Base-by-base conservation (phyloP, 2,797 vertebrate species). In the Lithobates sylvaticus region DNA sequence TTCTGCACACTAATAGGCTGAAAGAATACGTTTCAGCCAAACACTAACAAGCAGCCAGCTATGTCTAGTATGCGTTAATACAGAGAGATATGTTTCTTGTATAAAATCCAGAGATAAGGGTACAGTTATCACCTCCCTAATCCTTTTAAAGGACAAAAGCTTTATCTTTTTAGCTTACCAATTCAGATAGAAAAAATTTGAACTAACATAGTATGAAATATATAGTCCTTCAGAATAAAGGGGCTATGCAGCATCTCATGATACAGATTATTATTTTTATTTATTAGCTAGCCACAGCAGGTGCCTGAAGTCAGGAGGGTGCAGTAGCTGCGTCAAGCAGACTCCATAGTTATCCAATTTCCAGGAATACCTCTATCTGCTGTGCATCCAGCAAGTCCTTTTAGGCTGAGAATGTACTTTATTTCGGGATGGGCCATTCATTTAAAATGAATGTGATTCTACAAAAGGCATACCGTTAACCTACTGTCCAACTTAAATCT, bases 1-100 rank as follows among this genome's bases (percentile, higher is more conserved):
- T 92, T 91, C 89, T 89, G 89, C 88, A 85, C 54, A 54, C 88
- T 89, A 90, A 90, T 76, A 87, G 74, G 75, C 84, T 89, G 87
- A 90, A 92, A 89, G 78, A 90, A 90, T 75, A 27, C 32, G 74
- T 81, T 80, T 88, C 83, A 88, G 87, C 83, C 85, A 76, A 89
- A 87, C 82, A 88, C 88, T 90, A 92, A 90, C 3, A 2, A 91
- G 83, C 78, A 81, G 79, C 64, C 89, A 65, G 83, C 39, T 32
- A 78, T 39, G 26, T n/a, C 67, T 64, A 88, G 89, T 72, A 83
- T 87, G 90, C 73, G 70, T 88, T 67, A 86, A 18, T 82, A 88
- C 88, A 42, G 84, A 81, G 47, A 88, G 32, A 87, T 76, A 29
- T 54, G 0, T 7, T 82, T 85, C 75, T 91, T 90, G 61, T 86